Percentiles rank a stretch among this genome's conserved stretches.
phyloP scores from a whole-genome alignment of 2,888 invertebrate species.

The Catocala sponsa region DNA sequence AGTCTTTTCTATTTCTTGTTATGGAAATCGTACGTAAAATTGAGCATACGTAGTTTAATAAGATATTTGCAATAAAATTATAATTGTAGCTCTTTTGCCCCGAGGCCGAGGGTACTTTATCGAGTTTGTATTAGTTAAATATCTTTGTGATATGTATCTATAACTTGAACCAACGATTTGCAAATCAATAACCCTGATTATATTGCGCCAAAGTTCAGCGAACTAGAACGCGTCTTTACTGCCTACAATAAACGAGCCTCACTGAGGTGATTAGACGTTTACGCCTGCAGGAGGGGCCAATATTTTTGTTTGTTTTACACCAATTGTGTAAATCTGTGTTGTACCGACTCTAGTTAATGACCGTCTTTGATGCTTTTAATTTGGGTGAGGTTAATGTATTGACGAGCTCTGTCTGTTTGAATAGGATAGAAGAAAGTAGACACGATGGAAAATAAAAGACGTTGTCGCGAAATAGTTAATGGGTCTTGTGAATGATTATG shows the following conservation, averaged over 20 bases:
- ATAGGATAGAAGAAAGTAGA: slow-evolving; percentile 2
- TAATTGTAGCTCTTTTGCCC: too few relatives aligned
- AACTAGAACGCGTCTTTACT: slow-evolving; percentile 68
- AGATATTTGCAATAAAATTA: too few relatives aligned
- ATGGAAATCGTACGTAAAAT: background rate
- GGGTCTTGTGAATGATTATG: too few relatives aligned
- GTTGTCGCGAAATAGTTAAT: background rate
- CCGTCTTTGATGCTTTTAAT: slow-evolving; percentile 56
- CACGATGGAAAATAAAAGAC: background rate
- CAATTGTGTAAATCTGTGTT: slow-evolving; percentile 66
- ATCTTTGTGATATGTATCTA: too few relatives aligned
- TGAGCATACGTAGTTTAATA: too few relatives aligned
- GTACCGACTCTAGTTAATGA: slow-evolving; percentile 51
- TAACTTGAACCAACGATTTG: too few relatives aligned
- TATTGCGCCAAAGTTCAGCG: slow-evolving; percentile 67
- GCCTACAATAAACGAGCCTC: slow-evolving; percentile 76
- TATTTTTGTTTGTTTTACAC: slow-evolving; percentile 66
- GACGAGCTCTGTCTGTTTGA: slow-evolving; percentile 31
- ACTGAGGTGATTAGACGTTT: slow-evolving; percentile 70
- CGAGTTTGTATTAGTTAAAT: too few relatives aligned
- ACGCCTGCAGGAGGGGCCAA: slow-evolving; percentile 58
- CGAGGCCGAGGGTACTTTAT: too few relatives aligned
- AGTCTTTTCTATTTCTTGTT: too few relatives aligned
- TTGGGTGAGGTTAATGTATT: slow-evolving; percentile 46
- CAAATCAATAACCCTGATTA: too few relatives aligned